Evolutionary conservation across 2,113 vertebrate genomes (phyloP).

Genomic region (Pholis gunnellus): DNA sequence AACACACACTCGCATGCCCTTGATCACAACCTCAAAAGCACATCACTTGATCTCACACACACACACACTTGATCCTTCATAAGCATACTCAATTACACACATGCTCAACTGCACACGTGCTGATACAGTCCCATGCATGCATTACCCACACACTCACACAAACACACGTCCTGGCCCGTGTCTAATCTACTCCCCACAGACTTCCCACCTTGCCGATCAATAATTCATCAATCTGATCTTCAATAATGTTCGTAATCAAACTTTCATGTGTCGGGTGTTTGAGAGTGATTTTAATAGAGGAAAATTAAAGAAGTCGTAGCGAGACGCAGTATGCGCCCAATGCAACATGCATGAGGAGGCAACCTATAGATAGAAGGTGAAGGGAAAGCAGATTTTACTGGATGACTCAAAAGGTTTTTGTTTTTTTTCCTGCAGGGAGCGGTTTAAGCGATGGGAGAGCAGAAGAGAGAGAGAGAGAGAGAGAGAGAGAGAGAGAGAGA

Average conservation of each 20-base stretch:
- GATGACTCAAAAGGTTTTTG: conserved; percentile 22
- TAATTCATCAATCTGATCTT: conserved; percentile 73
- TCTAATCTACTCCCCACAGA: conserved; percentile 56
- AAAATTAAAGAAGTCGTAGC: conserved; percentile 32
- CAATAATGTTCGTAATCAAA: conserved; percentile 74
- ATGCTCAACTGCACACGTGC: conserved; percentile 28
- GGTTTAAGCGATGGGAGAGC: conserved; percentile 12
- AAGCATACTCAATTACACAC: conserved; percentile 17
- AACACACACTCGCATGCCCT: background rate
- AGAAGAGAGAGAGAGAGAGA: conserved; percentile 9
- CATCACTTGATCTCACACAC: conserved; percentile 2
- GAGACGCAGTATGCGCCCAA: background rate
- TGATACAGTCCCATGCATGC: conserved; percentile 1
- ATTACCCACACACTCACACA: background rate
- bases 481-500: background rate
- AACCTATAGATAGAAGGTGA: conserved; percentile 21
- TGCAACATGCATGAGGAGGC: conserved; percentile 45
- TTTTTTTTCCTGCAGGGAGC: conserved; percentile 14
- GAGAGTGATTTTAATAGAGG: conserved; percentile 50
- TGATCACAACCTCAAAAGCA: conserved; percentile 6
- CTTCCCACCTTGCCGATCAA: conserved; percentile 68
- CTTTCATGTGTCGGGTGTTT: conserved; percentile 53
- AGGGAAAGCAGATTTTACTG: background rate
- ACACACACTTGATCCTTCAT: conserved; percentile 4
- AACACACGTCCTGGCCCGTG: conserved; percentile 19